A percentile compares a stretch with the other conserved stretches of the same genome.
Conservation (phyloP, 2,797 vertebrate genomes). For the Amazonetta brasiliensis region DNA sequence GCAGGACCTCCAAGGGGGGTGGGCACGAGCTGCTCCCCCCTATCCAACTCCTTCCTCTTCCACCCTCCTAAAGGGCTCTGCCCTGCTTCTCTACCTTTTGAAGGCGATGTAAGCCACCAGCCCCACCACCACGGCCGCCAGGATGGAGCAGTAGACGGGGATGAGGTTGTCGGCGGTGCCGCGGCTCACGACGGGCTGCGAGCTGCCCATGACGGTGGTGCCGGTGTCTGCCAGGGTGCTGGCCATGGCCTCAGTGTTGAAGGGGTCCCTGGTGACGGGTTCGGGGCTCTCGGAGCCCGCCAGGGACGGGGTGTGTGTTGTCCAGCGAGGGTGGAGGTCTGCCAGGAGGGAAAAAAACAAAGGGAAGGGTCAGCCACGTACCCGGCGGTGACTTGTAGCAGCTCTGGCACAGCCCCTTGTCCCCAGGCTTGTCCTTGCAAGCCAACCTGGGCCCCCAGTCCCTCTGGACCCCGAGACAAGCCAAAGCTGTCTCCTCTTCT, state of each 20-base stretch:
- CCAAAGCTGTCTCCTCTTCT: not conserved
- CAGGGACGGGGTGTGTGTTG: slow-evolving; percentile 53
- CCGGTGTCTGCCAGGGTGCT: slow-evolving; percentile 75
- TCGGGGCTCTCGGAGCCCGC: slow-evolving; percentile 60
- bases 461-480: not conserved
- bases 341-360: slow-evolving; percentile 13
- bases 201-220: slow-evolving; percentile 87
- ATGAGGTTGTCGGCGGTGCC: slow-evolving; percentile 92
- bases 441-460: rapidly evolving
- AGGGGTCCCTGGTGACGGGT: slow-evolving; percentile 65
- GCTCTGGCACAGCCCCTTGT: too few species aligned
- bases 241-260: slow-evolving; percentile 35
- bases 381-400: rapidly evolving
- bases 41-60: not conserved
- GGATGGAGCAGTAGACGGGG: slow-evolving; percentile 97
- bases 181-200: slow-evolving; percentile 84
- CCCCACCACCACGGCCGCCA: slow-evolving; percentile 93
- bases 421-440: not conserved
- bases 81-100: slow-evolving; percentile 85
- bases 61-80: rapidly evolving
- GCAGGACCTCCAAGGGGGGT: rapidly evolving
- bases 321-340: slow-evolving; percentile 77
- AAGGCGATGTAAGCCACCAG: slow-evolving; percentile 93
- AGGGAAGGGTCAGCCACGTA: rapidly evolving
- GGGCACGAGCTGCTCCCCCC: rapidly evolving